Percentiles rank a stretch among this genome's conserved stretches.
Conservation (phyloP, 2,888 invertebrate genomes). For the Hypomecis punctinalis region DNA sequence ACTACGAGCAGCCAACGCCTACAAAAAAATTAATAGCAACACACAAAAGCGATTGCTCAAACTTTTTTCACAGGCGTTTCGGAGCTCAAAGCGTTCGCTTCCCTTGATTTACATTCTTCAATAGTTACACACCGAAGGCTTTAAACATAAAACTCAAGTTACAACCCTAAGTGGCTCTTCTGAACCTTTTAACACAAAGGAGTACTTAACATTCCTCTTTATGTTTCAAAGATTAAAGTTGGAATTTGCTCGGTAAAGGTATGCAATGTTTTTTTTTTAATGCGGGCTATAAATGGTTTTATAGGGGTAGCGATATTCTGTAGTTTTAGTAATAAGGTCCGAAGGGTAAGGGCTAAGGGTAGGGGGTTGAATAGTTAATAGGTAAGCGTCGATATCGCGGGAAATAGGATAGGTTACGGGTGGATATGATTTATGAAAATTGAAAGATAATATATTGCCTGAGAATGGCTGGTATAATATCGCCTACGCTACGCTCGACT, state of each 20-base stretch:
- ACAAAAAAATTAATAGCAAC: constrained; percentile 22
- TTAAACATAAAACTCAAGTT: constrained; percentile 40
- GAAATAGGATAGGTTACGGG: constrained; percentile 23
- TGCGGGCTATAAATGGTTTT: constrained; percentile 39
- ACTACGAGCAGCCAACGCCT: constrained; percentile 12
- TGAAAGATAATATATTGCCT: constrained; percentile 10
- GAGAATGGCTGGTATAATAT: not conserved
- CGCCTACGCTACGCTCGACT: not conserved
- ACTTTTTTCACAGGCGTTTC: constrained; percentile 21
- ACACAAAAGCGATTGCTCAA: constrained; percentile 3
- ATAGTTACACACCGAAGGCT: constrained; percentile 36
- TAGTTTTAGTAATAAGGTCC: constrained; percentile 40
- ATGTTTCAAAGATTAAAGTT: constrained; percentile 29
- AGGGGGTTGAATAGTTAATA: constrained; percentile 31
- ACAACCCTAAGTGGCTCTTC: constrained; percentile 39
- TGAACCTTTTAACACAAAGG: constrained; percentile 35
- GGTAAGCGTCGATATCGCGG: constrained; percentile 10
- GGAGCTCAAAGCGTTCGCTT: constrained; percentile 12
- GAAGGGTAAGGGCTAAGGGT: constrained; percentile 28
- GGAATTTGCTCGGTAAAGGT: constrained; percentile 10
- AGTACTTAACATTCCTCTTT: constrained; percentile 29
- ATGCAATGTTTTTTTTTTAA: constrained; percentile 34
- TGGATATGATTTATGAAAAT: constrained; percentile 6
- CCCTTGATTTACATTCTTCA: constrained; percentile 31
- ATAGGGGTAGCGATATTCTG: constrained; percentile 36